Percentiles rank a stretch among this genome's conserved stretches.
phyloP scores from a whole-genome alignment of 2,113 vertebrate genomes.

The Atlantisia rogersi region DNA sequence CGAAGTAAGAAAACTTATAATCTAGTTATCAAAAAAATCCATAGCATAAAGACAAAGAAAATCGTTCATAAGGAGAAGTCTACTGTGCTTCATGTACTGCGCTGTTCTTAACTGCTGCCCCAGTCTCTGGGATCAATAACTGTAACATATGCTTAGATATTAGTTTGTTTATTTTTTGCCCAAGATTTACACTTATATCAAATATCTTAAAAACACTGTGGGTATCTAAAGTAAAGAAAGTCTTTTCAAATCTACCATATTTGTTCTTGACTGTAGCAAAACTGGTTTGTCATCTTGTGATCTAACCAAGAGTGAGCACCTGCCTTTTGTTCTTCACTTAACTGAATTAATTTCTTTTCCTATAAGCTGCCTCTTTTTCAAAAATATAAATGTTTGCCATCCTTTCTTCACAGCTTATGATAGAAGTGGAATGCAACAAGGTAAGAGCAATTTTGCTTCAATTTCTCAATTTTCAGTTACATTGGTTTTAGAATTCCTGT shows the following conservation, averaged over 20 bases:
- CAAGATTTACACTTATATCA: background rate
- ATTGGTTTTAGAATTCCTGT: background rate
- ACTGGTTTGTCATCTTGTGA: background rate
- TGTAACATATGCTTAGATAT: background rate
- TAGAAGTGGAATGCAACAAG: conserved; percentile 57
- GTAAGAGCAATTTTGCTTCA: conserved; percentile 22
- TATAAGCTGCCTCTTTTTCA: background rate
- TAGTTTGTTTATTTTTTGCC: background rate
- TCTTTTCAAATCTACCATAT: background rate
- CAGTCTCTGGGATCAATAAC: background rate
- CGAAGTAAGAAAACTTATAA: background rate
- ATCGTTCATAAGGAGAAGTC: background rate
- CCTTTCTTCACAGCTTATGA: background rate
- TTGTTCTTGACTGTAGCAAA: background rate
- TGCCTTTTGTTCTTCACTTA: background rate
- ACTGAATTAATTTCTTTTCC: background rate
- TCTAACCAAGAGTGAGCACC: background rate
- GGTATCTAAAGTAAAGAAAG: background rate
- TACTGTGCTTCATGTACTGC: background rate
- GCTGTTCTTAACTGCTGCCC: background rate
- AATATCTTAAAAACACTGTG: background rate
- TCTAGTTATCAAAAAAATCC: background rate
- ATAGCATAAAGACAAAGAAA: background rate
- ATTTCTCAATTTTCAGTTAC: background rate
- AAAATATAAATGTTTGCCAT: background rate